Percentiles rank a stretch among this genome's conserved stretches.
Evolutionary conservation across 2,888 invertebrate species (phyloP).

Genomic region (Thelaira solivaga): DNA sequence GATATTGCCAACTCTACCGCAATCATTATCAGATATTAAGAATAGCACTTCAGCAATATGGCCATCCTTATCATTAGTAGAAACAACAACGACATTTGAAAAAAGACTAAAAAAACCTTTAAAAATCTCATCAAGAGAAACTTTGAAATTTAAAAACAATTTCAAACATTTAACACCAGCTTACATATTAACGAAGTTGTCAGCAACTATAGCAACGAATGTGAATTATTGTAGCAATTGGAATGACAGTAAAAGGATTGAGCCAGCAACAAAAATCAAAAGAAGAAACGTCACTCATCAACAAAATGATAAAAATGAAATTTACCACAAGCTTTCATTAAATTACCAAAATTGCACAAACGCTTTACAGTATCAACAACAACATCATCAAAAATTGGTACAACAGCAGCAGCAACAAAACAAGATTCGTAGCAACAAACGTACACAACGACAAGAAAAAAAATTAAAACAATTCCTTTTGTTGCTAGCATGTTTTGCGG

Average conservation of each 20-base stretch:
- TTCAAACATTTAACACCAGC: conserved; percentile 24
- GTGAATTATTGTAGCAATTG: neutral
- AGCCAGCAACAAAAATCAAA: conserved; percentile 61
- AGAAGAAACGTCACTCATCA: conserved; percentile 62
- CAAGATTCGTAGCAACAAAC: conserved; percentile 55
- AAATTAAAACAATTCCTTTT: conserved; percentile 43
- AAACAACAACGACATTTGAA: conserved; percentile 28
- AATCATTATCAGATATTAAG: conserved; percentile 25
- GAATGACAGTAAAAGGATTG: neutral
- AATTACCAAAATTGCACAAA: conserved; percentile 63
- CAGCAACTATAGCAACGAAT: conserved; percentile 35
- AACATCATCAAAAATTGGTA: conserved; percentile 63
- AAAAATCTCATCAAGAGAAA: conserved; percentile 9
- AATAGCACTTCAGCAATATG: conserved; percentile 20
- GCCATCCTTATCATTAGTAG: conserved; percentile 37
- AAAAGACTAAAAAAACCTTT: no score
- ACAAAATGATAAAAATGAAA: conserved; percentile 27
- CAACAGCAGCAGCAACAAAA: conserved; percentile 38
- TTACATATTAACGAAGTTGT: conserved; percentile 39
- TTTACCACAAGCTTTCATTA: conserved; percentile 53
- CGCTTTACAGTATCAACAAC: conserved; percentile 64
- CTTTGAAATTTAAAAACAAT: conserved; percentile 16
- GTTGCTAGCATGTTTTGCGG: conserved; percentile 70
- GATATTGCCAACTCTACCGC: conserved; percentile 17
- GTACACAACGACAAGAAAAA: conserved; percentile 49